These are phyloP conservation scores for Polydesmus complanatus DNA, from an alignment of 2,888 invertebrate genomes.

Conservation along the genomic window DNA sequence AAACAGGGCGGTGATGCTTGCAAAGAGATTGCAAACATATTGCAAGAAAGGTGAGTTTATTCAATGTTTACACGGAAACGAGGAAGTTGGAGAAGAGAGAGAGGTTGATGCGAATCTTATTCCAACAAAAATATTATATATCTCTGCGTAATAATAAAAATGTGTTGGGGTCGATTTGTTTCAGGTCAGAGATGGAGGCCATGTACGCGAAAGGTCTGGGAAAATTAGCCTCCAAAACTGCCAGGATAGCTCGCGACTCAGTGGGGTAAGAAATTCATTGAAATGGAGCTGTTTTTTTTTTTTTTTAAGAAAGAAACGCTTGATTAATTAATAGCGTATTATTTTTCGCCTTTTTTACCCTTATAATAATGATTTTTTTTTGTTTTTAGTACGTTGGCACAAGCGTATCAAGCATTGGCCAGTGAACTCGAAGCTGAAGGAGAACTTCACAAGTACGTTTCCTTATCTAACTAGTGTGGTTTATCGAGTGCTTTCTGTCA, in stretches of 20 bases:
- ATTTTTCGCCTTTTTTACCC: background rate
- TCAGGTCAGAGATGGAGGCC: constrained; percentile 78
- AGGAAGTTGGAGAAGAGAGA: background rate
- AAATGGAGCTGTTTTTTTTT: background rate
- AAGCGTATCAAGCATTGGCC: constrained; percentile 82
- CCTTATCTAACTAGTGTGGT: background rate
- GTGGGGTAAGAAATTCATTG: constrained; percentile 36
- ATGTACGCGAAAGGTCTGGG: constrained; percentile 80
- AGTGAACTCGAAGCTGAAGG: constrained; percentile 84
- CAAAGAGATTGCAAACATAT: constrained; percentile 72
- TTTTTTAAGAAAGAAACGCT: background rate
- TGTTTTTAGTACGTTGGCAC: constrained; percentile 47
- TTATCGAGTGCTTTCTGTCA: background rate
- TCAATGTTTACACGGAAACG: too few species aligned
- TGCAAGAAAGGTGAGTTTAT: constrained; percentile 67
- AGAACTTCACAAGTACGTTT: constrained; percentile 60
- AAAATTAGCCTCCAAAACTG: constrained; percentile 70
- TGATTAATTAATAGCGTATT: background rate
- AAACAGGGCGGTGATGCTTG: constrained; percentile 91
- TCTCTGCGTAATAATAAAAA: background rate
- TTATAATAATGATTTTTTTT: background rate
- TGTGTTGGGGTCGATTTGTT: constrained; percentile 22
- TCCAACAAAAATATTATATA: background rate
- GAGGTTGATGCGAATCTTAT: background rate
- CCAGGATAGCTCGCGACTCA: constrained; percentile 50